phyloP scores from a whole-genome alignment of 2,888 invertebrate genomes.

The Pyrrhosoma nymphula region DNA sequence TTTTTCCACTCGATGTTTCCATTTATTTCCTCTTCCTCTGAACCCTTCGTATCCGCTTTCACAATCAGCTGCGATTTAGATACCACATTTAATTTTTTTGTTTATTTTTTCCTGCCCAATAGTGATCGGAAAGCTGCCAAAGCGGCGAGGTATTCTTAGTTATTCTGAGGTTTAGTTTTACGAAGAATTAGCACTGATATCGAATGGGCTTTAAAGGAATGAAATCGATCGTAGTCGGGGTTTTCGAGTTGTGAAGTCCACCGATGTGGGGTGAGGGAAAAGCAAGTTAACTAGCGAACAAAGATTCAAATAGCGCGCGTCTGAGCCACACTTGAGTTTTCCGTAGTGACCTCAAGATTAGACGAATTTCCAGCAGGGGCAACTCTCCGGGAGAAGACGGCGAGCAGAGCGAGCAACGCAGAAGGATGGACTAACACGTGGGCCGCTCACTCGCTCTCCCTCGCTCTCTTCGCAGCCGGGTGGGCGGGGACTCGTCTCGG shows the following conservation, averaged over 20 bases:
- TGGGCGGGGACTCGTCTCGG: constrained; percentile 55
- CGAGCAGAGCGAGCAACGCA: neutral
- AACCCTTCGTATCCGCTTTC: neutral
- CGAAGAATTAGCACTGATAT: no score
- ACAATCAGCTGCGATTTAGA: neutral
- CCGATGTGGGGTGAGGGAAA: neutral
- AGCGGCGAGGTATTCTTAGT: neutral
- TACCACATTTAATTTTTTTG: neutral
- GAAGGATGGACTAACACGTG: constrained; percentile 53
- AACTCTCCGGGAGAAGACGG: neutral
- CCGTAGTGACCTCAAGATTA: neutral
- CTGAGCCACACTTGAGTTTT: neutral
- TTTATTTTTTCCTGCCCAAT: neutral
- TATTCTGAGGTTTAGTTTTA: neutral
- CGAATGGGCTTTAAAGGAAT: neutral
- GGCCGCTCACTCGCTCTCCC: neutral
- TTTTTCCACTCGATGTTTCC: neutral
- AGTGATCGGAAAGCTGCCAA: neutral
- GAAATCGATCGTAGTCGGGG: neutral
- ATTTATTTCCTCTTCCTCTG: neutral
- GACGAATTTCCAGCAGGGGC: neutral
- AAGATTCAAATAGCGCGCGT: neutral
- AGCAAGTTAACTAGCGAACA: neutral
- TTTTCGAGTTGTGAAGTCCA: neutral
- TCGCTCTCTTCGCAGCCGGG: constrained; percentile 32